phyloP scores from a whole-genome alignment of 2,113 vertebrate species.

The Heloderma charlesbogerti region DNA sequence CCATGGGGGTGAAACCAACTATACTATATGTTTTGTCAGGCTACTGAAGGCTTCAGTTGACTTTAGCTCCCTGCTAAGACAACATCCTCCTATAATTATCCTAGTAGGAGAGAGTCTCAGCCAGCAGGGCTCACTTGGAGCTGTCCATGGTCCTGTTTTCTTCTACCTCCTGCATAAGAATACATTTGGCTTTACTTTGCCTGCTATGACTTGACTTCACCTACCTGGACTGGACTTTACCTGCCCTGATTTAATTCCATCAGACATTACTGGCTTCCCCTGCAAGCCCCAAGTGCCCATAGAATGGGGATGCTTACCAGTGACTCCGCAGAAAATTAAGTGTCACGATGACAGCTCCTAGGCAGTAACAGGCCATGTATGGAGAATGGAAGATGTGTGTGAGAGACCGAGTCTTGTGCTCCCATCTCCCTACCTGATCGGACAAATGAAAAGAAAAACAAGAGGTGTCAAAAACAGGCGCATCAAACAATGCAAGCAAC shows the following conservation, averaged over 20 bases:
- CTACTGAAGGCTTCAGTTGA: too few relatives aligned
- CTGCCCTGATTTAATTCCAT: neutral
- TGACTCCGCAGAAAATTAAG: conserved; percentile 89
- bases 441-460: conserved; percentile 40
- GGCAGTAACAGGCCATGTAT: conserved; percentile 83
- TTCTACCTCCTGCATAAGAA: too few relatives aligned
- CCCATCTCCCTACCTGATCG: conserved; percentile 91
- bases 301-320: conserved; percentile 80
- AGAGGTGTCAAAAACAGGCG: conserved; percentile 19
- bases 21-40: too few relatives aligned
- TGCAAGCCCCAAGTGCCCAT: neutral
- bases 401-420: conserved; percentile 84
- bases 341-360: conserved; percentile 83
- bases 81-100: too few relatives aligned
- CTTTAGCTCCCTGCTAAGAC: too few relatives aligned
- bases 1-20: too few relatives aligned
- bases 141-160: neutral
- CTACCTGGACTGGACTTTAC: too few relatives aligned
- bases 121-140: neutral
- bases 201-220: too few relatives aligned
- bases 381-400: conserved; percentile 84
- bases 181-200: neutral
- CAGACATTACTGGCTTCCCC: neutral
- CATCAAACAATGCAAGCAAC: neutral
- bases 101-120: neutral